These are phyloP conservation scores for Mustela erminea DNA, from an alignment of 2,797 vertebrate species.

Conservation along the genomic window DNA sequence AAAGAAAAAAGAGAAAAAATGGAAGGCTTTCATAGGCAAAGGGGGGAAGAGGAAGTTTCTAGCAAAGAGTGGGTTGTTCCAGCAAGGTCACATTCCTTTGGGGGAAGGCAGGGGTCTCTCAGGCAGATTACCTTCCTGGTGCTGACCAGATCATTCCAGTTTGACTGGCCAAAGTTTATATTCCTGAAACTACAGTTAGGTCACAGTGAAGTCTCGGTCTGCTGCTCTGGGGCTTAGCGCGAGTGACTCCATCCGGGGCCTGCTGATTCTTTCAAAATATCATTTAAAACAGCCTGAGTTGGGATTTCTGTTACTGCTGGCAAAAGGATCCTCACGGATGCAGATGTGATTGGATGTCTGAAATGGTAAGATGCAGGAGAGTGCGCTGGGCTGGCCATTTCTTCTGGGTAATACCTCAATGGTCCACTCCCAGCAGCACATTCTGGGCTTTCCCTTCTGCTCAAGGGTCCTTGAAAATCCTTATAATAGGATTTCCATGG, in stretches of 20 bases:
- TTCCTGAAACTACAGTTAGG: not conserved
- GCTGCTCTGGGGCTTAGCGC: no score
- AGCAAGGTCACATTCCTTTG: not conserved
- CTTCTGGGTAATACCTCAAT: not conserved
- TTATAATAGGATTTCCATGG: not conserved
- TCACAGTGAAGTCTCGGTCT: not conserved
- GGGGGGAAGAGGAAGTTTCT: not conserved
- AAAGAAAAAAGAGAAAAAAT: no score
- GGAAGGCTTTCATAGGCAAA: not conserved
- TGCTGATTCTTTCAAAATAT: not conserved
- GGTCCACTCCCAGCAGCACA: not conserved
- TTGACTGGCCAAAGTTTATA: not conserved
- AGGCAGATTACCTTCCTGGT: not conserved
- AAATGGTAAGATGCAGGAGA: not conserved
- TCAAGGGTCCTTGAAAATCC: not conserved
- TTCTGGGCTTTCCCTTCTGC: not conserved
- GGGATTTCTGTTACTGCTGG: not conserved
- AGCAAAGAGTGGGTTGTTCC: not conserved
- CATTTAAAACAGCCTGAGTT: not conserved
- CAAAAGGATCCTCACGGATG: not conserved
- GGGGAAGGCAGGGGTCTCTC: not conserved
- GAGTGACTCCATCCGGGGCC: not conserved
- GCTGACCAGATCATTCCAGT: not conserved
- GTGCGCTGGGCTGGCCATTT: not conserved
- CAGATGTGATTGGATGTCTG: not conserved